These are phyloP conservation scores for Bucco capensis DNA, from an alignment of 2,113 vertebrate species.

Conservation along the genomic window DNA sequence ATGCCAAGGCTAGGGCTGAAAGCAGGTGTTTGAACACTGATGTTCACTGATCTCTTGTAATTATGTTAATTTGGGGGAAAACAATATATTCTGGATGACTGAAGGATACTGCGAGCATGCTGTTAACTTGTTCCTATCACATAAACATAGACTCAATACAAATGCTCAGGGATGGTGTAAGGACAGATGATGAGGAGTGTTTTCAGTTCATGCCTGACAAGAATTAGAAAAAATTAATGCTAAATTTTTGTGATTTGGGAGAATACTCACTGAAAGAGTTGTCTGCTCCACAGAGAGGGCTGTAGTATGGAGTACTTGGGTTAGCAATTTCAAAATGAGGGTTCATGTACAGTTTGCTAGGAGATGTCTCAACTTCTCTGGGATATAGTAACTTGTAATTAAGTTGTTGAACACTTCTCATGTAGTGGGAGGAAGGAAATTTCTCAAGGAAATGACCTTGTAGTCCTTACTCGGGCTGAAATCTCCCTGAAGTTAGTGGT, in stretches of 20 bases:
- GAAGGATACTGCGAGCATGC: neutral
- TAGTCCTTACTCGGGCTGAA: neutral
- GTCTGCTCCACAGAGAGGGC: neutral
- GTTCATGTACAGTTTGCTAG: rapidly evolving
- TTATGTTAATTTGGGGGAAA: neutral
- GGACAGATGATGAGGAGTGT: neutral
- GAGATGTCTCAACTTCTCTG: neutral
- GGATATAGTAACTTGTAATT: neutral
- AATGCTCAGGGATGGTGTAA: neutral
- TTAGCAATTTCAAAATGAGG: neutral
- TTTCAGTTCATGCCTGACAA: conserved; percentile 1
- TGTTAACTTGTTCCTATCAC: neutral
- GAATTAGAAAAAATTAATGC: conserved; percentile 6
- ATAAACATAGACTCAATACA: neutral
- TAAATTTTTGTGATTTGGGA: neutral
- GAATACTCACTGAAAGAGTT: neutral
- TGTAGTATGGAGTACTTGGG: neutral
- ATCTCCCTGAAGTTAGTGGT: neutral
- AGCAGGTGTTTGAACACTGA: neutral
- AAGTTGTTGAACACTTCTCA: neutral
- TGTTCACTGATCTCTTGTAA: neutral
- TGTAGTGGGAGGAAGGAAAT: too few species aligned
- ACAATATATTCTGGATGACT: neutral
- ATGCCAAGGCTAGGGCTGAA: neutral
- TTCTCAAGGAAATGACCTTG: neutral